Evolutionary conservation across 2,888 invertebrate species (phyloP).

Genomic region (Caenorhabditis virilis): DNA sequence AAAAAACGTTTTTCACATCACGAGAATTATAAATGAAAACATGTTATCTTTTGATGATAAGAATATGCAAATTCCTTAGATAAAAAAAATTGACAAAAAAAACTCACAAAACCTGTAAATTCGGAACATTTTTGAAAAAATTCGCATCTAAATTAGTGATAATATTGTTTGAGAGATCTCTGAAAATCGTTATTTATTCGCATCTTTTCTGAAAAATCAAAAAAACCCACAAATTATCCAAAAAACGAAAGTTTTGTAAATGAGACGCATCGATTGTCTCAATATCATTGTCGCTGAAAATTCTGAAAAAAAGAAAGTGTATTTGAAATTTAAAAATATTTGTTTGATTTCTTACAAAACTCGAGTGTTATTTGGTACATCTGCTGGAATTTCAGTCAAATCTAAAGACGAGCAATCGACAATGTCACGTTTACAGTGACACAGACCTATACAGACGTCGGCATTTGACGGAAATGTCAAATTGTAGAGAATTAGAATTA

Average conservation of each 20-base stretch:
- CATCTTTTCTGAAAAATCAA: not conserved
- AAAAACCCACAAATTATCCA: slow-evolving; percentile 25
- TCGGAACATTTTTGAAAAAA: slow-evolving; percentile 36
- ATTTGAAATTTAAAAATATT: not conserved
- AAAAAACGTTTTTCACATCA: no score
- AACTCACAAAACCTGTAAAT: slow-evolving; percentile 41
- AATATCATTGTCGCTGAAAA: slow-evolving; percentile 44
- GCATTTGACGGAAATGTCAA: not conserved
- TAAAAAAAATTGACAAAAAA: not conserved
- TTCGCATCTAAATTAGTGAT: slow-evolving; percentile 32
- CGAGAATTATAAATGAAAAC: no score
- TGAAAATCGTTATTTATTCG: slow-evolving; percentile 12
- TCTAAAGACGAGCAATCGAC: slow-evolving; percentile 46
- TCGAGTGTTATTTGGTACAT: slow-evolving; percentile 39
- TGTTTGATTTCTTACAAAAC: slow-evolving; percentile 12
- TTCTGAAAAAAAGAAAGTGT: slow-evolving; percentile 9
- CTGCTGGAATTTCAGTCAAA: slow-evolving; percentile 31
- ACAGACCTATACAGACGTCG: slow-evolving; percentile 32
- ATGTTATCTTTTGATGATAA: no score
- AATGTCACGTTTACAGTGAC: slow-evolving; percentile 37
- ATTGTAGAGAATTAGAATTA: slow-evolving; percentile 21
- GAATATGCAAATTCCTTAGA: no score
- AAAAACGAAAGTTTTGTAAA: slow-evolving; percentile 28
- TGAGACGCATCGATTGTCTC: slow-evolving; percentile 27
- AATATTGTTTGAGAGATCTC: slow-evolving; percentile 49